Conservation (phyloP, 1,140 invertebrate species). For the Luehdorfia chinensis region DNA sequence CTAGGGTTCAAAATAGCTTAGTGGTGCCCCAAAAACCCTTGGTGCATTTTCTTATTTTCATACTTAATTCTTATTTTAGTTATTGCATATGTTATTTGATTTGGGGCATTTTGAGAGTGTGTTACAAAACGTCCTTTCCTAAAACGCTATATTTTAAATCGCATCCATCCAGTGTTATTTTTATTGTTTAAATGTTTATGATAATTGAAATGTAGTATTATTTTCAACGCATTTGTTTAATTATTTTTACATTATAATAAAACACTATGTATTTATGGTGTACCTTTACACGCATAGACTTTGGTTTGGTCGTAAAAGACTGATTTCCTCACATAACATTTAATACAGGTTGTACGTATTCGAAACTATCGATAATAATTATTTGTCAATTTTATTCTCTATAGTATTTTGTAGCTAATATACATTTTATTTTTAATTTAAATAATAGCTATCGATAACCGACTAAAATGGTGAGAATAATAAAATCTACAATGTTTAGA, state of each 20-base stretch:
- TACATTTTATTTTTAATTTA: too few relatives aligned
- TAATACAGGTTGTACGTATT: constrained; percentile 15
- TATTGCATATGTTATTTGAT: too few relatives aligned
- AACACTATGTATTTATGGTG: neutral
- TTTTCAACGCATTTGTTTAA: neutral
- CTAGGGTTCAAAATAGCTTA: neutral
- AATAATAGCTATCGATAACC: too few relatives aligned
- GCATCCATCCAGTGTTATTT: neutral
- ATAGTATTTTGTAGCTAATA: too few relatives aligned
- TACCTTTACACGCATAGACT: neutral
- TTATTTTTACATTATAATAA: neutral
- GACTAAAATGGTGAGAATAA: too few relatives aligned
- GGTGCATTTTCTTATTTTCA: constrained; percentile 6
- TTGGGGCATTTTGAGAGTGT: too few relatives aligned
- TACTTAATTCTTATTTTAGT: neutral
- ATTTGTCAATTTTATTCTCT: constrained; percentile 27
- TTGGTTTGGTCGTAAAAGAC: constrained; percentile 23
- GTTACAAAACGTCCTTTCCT: too few relatives aligned
- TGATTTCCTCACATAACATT: constrained; percentile 18
- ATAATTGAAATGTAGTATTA: neutral
- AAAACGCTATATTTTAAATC: neutral
- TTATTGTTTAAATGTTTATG: neutral
- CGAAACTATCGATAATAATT: constrained; percentile 16
- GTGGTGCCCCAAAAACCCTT: constrained; percentile 7
- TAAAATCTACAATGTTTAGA: too few relatives aligned